Base-by-base conservation (phyloP, 2,113 vertebrate genomes). In the Cisticola juncidis region DNA sequence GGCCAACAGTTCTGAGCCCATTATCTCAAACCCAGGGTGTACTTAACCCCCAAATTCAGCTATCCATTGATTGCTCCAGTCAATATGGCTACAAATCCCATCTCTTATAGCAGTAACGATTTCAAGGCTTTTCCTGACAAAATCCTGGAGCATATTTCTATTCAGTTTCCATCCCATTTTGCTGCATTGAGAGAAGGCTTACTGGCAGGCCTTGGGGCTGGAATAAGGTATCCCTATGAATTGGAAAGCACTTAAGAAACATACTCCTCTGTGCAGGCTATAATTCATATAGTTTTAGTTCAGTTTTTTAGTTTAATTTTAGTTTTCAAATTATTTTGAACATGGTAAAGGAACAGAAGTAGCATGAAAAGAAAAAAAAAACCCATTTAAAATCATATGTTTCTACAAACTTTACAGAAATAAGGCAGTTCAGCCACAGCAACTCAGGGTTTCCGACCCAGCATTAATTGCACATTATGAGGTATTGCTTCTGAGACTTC, bases 51-150 rank as follows among this genome's bases (percentile, higher is more conserved):
- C 19, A 44, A 0, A 14, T 71, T 88, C 26, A 78, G 16, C 28
- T 44, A 31, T 42, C 19, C 20, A 45, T 60, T 2, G 1, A 40
- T 45, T 60, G 11, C 21, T 40, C 28, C 0, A 0, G 42, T 33
- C 33, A 71, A 54, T 28, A 13, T 35, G 20, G 20, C 33, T 71
- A 54, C 9, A 79, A 68, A 85, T 66, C 2, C 5, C 15, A 23
- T 35, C 33, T 82, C 9, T 38, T 70, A 23, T 8, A 25, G 7
- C 57, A 56, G 29, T 29, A 45, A 83, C 14, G 38, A 54, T 77
- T 76, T 76, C 53, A 58, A 40, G 22, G 17, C 12, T 56, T 80
- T 91, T 53, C 53, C 35, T 45, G 11, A 48, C 5, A 66, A 60
- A 89, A 66, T 6, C 25, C 19, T 70, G 70, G 47, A 57, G 16